Evolutionary conservation across 2,113 vertebrate genomes (phyloP), one percentile per base, ranked within the genome.

Genomic region (Poecilia latipinna): DNA sequence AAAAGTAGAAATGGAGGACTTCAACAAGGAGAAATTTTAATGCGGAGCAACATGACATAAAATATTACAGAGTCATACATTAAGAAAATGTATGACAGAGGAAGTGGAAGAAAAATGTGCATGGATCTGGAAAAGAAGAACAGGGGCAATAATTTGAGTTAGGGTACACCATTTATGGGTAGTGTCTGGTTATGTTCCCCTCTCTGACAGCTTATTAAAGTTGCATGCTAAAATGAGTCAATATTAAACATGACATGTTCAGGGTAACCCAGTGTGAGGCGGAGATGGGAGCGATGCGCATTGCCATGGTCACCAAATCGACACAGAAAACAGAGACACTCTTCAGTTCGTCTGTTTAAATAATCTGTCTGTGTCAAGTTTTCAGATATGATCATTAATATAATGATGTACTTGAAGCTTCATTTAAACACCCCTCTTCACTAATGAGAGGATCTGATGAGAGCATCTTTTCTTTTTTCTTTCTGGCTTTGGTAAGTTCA

Each of bases 221-320:
- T 93, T 93, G 92, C 86, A 92, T 92, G 82, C 83, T 86, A 86
- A 90, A 93, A 93, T 83, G 88, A 92, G 87, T 94, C 91, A 89
- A 91, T 91, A 94, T 94, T 90, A 88, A 89, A 90, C 72, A 78
- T 92, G 92, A 91, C 90, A 91, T 94, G 92, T 93, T 89, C 80
- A 79, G 86, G 82, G 87, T 88, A 84, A 89, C 73, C 62, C 13
- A 70, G 77, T 88, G 70, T 72, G 67, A 74, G 75, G 78, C 65
- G 60, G 80, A 89, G 82, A 70, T 78, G 80, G 76, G 72, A 82
- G 63, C n/a, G 66, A 62, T 64, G 65, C n/a, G 60, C 0, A 78
- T 87, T 80, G 74, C 82, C 77, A 83, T 75, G 78, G 66, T 39
- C 68, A 10, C 91, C 67, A 78, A 91, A 76, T 73, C 64, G 35